phyloP scores from a whole-genome alignment of 2,888 invertebrate species.

The Sinodicranocentrus sp. region DNA sequence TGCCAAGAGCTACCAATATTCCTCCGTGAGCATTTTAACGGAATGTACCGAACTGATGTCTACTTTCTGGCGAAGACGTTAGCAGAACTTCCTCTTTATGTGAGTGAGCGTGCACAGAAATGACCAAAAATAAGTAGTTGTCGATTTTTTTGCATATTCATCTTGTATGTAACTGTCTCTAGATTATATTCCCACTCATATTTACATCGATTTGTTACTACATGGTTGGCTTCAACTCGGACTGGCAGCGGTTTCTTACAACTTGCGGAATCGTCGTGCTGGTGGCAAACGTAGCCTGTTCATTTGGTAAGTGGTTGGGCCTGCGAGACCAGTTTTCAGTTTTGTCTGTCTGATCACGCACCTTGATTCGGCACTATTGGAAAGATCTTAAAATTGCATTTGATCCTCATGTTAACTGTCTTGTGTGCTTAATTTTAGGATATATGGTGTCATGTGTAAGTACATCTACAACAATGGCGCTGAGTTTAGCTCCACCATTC shows the following conservation, averaged over 20 bases:
- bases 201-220: conserved; percentile 93
- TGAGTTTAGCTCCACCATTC: conserved; percentile 93
- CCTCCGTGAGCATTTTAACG: conserved; percentile 91
- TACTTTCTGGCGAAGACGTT: conserved; percentile 95
- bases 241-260: conserved; percentile 83
- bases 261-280: conserved; percentile 86
- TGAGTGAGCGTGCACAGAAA: conserved; percentile 79
- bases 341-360: too few relatives aligned
- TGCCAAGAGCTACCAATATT: conserved; percentile 94
- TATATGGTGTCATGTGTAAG: conserved; percentile 94
- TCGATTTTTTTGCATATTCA: too few relatives aligned
- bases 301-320: conserved; percentile 89
- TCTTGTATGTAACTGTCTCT: too few relatives aligned
- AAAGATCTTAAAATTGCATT: too few relatives aligned
- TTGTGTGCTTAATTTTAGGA: too few relatives aligned
- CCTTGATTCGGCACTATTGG: too few relatives aligned
- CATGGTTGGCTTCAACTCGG: conserved; percentile 90
- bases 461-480: conserved; percentile 84
- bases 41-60: conserved; percentile 93
- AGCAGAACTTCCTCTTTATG: conserved; percentile 92
- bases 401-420: too few relatives aligned
- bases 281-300: conserved; percentile 92
- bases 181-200: conserved; percentile 85
- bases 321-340: too few relatives aligned
- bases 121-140: too few relatives aligned